A percentile compares a stretch with the other conserved stretches of the same genome.
Conservation (phyloP, 2,888 invertebrate species). For the Osedax frankpressi region DNA sequence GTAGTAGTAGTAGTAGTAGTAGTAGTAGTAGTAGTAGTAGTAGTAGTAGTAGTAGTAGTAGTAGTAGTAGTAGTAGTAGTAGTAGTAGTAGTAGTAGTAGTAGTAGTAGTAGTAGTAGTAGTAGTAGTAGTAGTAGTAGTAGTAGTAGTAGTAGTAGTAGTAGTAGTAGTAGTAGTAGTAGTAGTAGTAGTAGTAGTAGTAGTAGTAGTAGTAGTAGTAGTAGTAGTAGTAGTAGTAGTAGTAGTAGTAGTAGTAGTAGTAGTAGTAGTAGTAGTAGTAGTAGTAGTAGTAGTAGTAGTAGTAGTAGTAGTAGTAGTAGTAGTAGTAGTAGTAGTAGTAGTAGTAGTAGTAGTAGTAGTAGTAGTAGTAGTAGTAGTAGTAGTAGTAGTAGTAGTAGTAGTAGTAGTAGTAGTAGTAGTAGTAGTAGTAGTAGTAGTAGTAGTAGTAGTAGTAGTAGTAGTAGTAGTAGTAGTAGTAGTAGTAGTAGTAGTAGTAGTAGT, state of each 20-base stretch:
- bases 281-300: constrained; percentile 15
- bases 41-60: too few species aligned
- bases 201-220: constrained; percentile 1
- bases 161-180: constrained; percentile 7
- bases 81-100: background rate
- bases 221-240: constrained; percentile 9
- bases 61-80: background rate
- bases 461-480: constrained; percentile 18
- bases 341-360: constrained; percentile 14
- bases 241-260: constrained; percentile 19
- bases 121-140: background rate
- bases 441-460: constrained; percentile 18
- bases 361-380: constrained; percentile 14
- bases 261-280: constrained; percentile 19
- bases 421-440: constrained; percentile 21
- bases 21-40: too few species aligned
- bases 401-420: constrained; percentile 24
- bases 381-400: constrained; percentile 19
- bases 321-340: constrained; percentile 2
- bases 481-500: constrained; percentile 16
- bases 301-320: constrained; percentile 18
- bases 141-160: constrained; percentile 1
- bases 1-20: too few species aligned
- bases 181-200: constrained; percentile 4
- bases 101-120: background rate